phyloP scores from a whole-genome alignment of 2,797 vertebrate genomes.

The Prunella strophiata region DNA sequence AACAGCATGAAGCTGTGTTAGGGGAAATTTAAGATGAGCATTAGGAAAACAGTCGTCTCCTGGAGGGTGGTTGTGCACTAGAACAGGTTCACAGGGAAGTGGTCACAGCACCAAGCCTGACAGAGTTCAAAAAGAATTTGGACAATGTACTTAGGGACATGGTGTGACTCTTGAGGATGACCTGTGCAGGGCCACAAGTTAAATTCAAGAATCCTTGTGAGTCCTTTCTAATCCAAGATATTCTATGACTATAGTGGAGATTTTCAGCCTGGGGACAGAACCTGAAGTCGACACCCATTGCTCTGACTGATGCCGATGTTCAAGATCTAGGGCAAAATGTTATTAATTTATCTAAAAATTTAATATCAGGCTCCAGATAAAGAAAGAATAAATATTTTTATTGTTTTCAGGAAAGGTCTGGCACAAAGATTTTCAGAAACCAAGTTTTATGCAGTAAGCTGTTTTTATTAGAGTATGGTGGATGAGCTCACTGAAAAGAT shows the following conservation, averaged over 20 bases:
- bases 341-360: not conserved
- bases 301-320: not conserved
- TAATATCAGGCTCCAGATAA: not conserved
- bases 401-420: not conserved
- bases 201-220: not conserved
- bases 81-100: accelerated
- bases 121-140: not conserved
- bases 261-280: not conserved
- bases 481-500: not conserved
- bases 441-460: not conserved
- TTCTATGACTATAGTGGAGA: not conserved
- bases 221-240: not conserved
- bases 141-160: not conserved
- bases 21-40: not conserved
- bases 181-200: not conserved
- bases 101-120: not conserved
- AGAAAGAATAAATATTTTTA: not conserved
- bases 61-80: not conserved
- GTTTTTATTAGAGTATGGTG: not conserved
- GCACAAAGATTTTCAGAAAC: not conserved
- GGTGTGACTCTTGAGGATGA: not conserved
- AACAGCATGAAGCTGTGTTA: not conserved
- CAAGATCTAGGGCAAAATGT: not conserved
- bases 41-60: not conserved
- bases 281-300: not conserved